phyloP scores from a whole-genome alignment of 64 coral and sea anemone genomes.

The Porites lutea region DNA sequence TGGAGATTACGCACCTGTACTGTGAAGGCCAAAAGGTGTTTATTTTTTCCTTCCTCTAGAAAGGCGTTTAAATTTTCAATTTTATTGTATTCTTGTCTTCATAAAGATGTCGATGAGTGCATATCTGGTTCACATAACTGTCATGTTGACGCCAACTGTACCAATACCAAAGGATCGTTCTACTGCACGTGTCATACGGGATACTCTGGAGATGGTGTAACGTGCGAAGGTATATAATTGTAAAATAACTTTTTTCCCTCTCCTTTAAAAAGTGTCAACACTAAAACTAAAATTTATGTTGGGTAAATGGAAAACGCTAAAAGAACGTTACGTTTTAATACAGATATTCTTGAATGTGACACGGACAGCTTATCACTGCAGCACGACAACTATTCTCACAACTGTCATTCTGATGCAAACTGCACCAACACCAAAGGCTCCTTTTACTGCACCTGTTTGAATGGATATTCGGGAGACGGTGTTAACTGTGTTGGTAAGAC shows the following conservation, averaged over 20 bases:
- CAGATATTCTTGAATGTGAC: conserved; percentile 72
- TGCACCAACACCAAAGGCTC: conserved; percentile 91
- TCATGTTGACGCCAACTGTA: conserved; percentile 57
- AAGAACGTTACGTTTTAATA: neutral
- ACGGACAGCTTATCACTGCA: neutral
- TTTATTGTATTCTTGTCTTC: neutral
- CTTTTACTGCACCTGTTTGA: conserved; percentile 81
- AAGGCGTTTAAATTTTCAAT: neutral
- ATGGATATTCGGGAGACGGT: conserved; percentile 81
- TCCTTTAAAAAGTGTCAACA: no score
- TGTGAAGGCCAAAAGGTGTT: neutral
- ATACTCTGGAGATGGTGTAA: conserved; percentile 76
- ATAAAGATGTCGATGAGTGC: conserved; percentile 74
- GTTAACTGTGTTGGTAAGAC: conserved; percentile 67
- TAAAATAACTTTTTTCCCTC: no score
- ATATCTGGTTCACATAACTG: conserved; percentile 44
- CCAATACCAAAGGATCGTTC: conserved; percentile 69
- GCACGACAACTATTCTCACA: conserved; percentile 49
- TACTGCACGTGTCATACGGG: conserved; percentile 45
- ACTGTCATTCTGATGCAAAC: conserved; percentile 77
- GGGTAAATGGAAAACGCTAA: no score
- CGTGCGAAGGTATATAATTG: conserved; percentile 63
- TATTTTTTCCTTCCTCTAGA: neutral
- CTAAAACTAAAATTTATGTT: no score
- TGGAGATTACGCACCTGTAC: no score